Conservation (phyloP, 2,888 invertebrate species). For the Sycophila texana region DNA sequence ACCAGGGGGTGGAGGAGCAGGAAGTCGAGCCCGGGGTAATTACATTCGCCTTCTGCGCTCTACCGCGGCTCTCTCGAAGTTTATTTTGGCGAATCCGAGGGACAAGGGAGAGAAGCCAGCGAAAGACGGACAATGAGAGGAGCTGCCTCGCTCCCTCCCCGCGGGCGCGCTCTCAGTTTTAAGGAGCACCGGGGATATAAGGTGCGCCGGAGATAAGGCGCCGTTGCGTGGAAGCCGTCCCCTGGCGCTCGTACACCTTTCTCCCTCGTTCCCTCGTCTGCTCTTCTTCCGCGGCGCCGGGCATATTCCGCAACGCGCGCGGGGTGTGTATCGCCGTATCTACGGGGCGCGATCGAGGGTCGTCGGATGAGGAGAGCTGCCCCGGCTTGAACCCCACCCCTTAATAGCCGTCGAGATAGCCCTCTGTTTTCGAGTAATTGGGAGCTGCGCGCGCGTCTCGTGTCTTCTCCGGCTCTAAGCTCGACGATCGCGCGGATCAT, state of each 20-base stretch:
- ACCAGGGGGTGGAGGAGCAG: slow-evolving; percentile 30
- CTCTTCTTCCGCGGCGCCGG: background rate
- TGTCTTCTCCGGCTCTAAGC: background rate
- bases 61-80: slow-evolving; percentile 14
- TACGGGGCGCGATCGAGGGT: slow-evolving; percentile 14
- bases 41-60: slow-evolving; percentile 35
- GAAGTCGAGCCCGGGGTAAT: slow-evolving; percentile 41
- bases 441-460: slow-evolving; percentile 15
- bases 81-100: slow-evolving; percentile 43
- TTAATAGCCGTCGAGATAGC: slow-evolving; percentile 37
- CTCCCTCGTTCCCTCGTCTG: background rate
- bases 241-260: slow-evolving; percentile 38
- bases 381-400: slow-evolving; percentile 5
- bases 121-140: slow-evolving; percentile 27
- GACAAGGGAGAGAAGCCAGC: slow-evolving; percentile 13
- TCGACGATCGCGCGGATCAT: background rate
- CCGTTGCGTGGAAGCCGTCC: slow-evolving; percentile 16
- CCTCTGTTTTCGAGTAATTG: slow-evolving; percentile 47
- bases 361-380: background rate
- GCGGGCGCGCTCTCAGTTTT: slow-evolving; percentile 23
- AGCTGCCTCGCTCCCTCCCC: slow-evolving; percentile 2
- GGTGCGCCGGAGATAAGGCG: slow-evolving; percentile 28
- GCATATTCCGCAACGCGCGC: slow-evolving; percentile 16
- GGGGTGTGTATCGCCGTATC: slow-evolving; percentile 14
- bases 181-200: slow-evolving; percentile 18